These are phyloP conservation scores for Teleiodes luculella DNA, from an alignment of 2,888 invertebrate species.

Conservation along the genomic window DNA sequence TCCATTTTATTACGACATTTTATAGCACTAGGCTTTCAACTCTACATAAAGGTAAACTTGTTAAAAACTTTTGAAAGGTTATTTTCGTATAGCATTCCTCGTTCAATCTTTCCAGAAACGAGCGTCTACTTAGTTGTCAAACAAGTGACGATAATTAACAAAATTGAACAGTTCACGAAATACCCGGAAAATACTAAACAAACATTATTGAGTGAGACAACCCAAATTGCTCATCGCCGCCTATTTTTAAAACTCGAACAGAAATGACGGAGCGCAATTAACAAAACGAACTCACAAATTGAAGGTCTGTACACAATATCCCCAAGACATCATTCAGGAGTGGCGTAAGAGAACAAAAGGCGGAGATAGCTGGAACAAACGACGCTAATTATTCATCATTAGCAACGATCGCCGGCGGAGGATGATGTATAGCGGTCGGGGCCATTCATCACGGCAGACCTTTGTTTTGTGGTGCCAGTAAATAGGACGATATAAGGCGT, in stretches of 20 bases:
- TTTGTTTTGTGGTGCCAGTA: conserved; percentile 38
- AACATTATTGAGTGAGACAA: neutral
- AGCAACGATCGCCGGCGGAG: conserved; percentile 36
- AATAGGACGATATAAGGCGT: conserved; percentile 25
- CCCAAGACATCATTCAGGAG: conserved; percentile 25
- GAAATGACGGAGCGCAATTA: neutral
- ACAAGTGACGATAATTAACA: too few species aligned
- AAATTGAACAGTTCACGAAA: too few species aligned
- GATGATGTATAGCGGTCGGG: conserved; percentile 26
- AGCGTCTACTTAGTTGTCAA: too few species aligned
- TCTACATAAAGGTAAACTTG: too few species aligned
- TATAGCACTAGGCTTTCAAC: neutral
- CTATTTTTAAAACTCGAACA: neutral
- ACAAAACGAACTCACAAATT: conserved; percentile 10
- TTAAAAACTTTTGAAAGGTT: too few species aligned
- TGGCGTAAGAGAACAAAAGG: conserved; percentile 35
- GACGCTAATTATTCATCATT: conserved; percentile 63
- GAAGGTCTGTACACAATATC: conserved; percentile 29
- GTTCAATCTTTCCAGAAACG: too few species aligned
- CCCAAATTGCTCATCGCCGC: neutral
- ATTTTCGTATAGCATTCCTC: too few species aligned
- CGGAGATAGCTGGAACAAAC: conserved; percentile 47
- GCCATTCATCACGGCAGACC: conserved; percentile 44
- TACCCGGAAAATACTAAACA: neutral
- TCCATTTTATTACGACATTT: neutral